Base-by-base conservation (phyloP, 2,888 invertebrate genomes). In the Polyploca ridens region DNA sequence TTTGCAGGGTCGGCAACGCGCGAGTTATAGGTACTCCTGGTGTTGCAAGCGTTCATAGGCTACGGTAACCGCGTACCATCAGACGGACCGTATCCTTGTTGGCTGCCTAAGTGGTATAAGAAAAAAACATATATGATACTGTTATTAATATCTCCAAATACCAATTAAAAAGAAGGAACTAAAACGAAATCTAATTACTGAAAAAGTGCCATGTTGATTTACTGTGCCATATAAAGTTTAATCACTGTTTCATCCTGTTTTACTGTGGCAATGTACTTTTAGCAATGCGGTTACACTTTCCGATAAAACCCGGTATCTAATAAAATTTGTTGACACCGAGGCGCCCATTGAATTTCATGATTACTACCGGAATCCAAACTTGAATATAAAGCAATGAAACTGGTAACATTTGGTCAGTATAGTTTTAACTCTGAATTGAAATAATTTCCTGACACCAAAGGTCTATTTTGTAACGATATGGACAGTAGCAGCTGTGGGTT, bases 281-380 rank as follows among this genome's bases (percentile, higher is more conserved):
- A 54, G 19, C 7, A 54, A 54, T 54, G 19, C 19, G 54, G 54
- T 54, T 54, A 54, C 19, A 54, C 54, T 49, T 49, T 49, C 49
- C 14, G 1, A 27, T 27, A 27, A 27, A 44, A 44, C 44, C 54
- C 54, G 54, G 19, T 10, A n/a, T 54, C 54, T 19, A 54, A 54
- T 54, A 54, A 54, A 54, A 54, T 54, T 54, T 19, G 16, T 19
- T 19, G 54, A 19, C 54, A 54, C 19, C 19, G 54, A 54, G 46
- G 54, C 19, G 16, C 19, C 19, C 54, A 54, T 19, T 1, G 19
- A 54, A 54, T 54, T 54, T 54, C 54, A 54, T 54, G 54, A 54
- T 3, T 54, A 49, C 49, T 16, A 54, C 54, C 54, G 19, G 54
- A 54, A 19, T 19, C 19, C 54, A 19, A n/a, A 54, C 54, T 54